A percentile compares a stretch with the other conserved stretches of the same genome.
phyloP scores from a whole-genome alignment of 1,140 invertebrate species.

The Teleopsis dalmanni region DNA sequence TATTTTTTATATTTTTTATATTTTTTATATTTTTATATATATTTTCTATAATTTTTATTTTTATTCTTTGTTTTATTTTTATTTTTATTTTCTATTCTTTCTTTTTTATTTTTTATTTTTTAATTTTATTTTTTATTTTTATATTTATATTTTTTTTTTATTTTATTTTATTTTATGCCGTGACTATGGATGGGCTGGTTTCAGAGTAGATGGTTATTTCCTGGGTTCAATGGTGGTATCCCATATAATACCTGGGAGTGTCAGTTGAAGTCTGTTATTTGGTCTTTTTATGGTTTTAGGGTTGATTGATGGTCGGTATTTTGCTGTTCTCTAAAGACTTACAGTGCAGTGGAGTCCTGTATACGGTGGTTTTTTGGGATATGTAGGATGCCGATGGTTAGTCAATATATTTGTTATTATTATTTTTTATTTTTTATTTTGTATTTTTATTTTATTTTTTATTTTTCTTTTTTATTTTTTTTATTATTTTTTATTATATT shows the following conservation, averaged over 20 bases:
- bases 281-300: no score
- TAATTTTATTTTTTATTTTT: neutral
- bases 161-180: neutral
- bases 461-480: neutral
- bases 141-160: neutral
- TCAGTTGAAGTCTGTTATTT: no score
- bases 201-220: no score
- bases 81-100: slow-evolving; percentile 4
- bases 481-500: neutral
- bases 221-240: no score
- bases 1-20: slow-evolving; percentile 8
- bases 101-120: neutral
- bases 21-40: neutral
- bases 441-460: neutral
- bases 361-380: no score
- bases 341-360: no score
- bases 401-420: neutral
- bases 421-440: neutral
- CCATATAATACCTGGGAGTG: no score
- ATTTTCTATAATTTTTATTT: slow-evolving; percentile 2
- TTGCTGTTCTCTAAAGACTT: no score
- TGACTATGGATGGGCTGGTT: no score
- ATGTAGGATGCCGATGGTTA: no score
- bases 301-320: no score
- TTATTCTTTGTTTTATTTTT: neutral